Evolutionary conservation across 2,113 vertebrate genomes (phyloP).

Genomic region (Channa maculata): DNA sequence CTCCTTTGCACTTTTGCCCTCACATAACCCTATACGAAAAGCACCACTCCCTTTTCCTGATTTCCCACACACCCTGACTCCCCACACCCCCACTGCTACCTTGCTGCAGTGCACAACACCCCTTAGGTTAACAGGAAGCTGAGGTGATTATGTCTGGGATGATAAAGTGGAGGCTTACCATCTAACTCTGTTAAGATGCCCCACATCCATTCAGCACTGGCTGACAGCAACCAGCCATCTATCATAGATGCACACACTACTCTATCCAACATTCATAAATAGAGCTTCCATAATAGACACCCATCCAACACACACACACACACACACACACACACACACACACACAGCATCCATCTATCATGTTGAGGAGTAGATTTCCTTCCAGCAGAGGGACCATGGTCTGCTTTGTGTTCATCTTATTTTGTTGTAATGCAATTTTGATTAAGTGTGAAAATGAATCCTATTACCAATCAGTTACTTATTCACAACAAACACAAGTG

Average conservation of each 20-base stretch:
- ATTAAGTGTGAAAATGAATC: slow-evolving; percentile 78
- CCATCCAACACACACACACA: slow-evolving; percentile 13
- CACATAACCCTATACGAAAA: slow-evolving; percentile 43
- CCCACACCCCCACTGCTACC: slow-evolving; percentile 45
- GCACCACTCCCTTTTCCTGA: slow-evolving; percentile 39
- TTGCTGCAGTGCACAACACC: slow-evolving; percentile 60
- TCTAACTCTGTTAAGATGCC: slow-evolving; percentile 82
- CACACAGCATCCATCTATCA: slow-evolving; percentile 67
- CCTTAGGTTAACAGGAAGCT: slow-evolving; percentile 80
- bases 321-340: slow-evolving; percentile 42
- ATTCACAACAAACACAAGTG: slow-evolving; percentile 59
- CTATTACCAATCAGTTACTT: slow-evolving; percentile 71
- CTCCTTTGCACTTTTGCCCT: slow-evolving; percentile 57
- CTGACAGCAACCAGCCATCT: slow-evolving; percentile 80
- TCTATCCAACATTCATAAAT: slow-evolving; percentile 70
- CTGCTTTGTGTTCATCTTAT: slow-evolving; percentile 71
- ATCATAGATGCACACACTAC: slow-evolving; percentile 76
- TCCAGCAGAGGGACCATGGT: slow-evolving; percentile 50
- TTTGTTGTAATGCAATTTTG: slow-evolving; percentile 75
- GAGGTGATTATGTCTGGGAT: slow-evolving; percentile 84
- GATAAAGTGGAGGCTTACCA: slow-evolving; percentile 82
- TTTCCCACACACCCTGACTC: slow-evolving; percentile 61
- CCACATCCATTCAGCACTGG: slow-evolving; percentile 81
- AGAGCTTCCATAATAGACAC: slow-evolving; percentile 60
- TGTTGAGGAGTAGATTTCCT: slow-evolving; percentile 58